Conservation (phyloP, 1,140 invertebrate genomes). For the Zaprionus inermis region DNA sequence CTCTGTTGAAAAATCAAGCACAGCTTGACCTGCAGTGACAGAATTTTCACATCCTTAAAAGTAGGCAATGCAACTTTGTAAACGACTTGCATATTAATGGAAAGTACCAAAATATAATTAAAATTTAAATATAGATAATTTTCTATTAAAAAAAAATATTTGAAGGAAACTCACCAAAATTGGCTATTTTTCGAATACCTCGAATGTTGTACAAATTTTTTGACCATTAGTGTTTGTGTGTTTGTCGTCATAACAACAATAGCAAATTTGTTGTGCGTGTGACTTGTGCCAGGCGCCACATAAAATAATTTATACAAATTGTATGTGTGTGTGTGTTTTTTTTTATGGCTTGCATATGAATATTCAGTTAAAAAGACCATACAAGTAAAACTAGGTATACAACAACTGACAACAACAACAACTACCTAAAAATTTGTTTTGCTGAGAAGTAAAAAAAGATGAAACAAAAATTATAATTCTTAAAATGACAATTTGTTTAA, state of each 20-base stretch:
- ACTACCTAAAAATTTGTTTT: conserved; percentile 26
- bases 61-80: too few species aligned
- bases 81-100: too few species aligned
- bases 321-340: not conserved
- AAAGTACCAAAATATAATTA: too few species aligned
- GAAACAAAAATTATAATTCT: not conserved
- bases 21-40: too few species aligned
- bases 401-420: not conserved
- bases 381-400: not conserved
- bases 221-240: conserved; percentile 11
- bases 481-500: conserved; percentile 30
- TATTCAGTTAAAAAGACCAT: conserved; percentile 24
- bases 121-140: too few species aligned
- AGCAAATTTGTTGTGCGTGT: conserved; percentile 28
- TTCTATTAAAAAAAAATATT: too few species aligned
- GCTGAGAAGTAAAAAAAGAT: conserved; percentile 14
- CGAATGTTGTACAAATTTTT: too few species aligned
- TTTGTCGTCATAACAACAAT: conserved; percentile 45
- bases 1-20: too few species aligned
- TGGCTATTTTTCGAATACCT: too few species aligned
- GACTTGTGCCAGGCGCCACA: conserved; percentile 29
- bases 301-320: conserved; percentile 16
- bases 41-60: too few species aligned
- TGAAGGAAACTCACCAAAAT: too few species aligned
- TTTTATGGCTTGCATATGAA: conserved; percentile 43